Base-by-base conservation (phyloP, 2,113 vertebrate species). In the Atherinomorus stipes region DNA sequence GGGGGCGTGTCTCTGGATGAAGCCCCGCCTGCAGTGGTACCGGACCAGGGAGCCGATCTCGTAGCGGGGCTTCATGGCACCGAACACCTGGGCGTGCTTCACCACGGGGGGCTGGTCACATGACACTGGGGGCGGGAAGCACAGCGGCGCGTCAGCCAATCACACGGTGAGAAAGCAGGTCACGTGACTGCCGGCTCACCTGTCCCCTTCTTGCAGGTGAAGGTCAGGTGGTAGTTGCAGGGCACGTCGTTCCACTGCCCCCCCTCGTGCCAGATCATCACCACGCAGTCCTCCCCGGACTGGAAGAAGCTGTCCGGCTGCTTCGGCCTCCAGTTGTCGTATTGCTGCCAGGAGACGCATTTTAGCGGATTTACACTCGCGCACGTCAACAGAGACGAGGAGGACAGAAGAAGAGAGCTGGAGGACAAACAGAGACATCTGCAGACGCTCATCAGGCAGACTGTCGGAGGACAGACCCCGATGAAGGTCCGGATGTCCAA, bases 281-380 rank as follows among this genome's bases (percentile, higher is more conserved):
- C 97, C 73, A 98, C 97, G 37, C 97, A 99, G 38, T 99, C 97
- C 90, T 99, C 97, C 50, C 96, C 97, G 1, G 95, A 90, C 82
- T 96, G 96, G 94, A 99, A 99, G 91, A 99, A 99, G 85, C 95
- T 98, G 85, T 99, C 98, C 0, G 98, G 98, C 84, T 99, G 98
- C 89, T 96, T 96, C 22, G 94, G 95, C 54, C 98, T 93, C 98
- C 98, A 99, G 90, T 97, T 95, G 76, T 98, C 97, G 73, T 96
- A 99, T 98, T 98, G 98, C 98, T 99, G 86, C 60, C 47, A 76
- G 42, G 78, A 4, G 78, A 81, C 52, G 80, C 6, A 37, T 13
- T 40, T 40, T 19, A n/a, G n/a, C n/a, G n/a, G n/a, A n/a, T n/a
- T n/a, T n/a, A n/a, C n/a, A n/a, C n/a, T n/a, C n/a, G n/a, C n/a